phyloP scores from a whole-genome alignment of 2,113 vertebrate genomes.

The Phodopus roborovskii region DNA sequence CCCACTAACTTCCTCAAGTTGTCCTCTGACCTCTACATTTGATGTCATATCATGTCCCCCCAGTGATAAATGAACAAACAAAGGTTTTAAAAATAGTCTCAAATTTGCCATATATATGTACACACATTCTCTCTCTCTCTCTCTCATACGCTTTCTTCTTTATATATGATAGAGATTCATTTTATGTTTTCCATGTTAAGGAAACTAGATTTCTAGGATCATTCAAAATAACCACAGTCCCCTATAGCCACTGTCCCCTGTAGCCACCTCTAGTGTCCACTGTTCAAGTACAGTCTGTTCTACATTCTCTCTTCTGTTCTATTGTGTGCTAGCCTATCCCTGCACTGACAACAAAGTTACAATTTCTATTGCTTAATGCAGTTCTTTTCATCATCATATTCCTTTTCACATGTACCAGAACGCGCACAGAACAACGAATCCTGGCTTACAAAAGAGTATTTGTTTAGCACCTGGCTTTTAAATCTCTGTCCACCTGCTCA shows the following conservation, averaged over 20 bases:
- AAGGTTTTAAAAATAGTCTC: neutral
- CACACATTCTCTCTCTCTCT: too few relatives aligned
- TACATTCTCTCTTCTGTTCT: neutral
- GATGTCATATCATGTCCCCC: too few relatives aligned
- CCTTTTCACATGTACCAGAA: neutral
- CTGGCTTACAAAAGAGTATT: neutral
- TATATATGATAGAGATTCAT: neutral
- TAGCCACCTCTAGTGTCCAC: neutral
- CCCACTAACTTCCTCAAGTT: too few relatives aligned
- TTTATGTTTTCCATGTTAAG: neutral
- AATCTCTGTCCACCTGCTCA: neutral
- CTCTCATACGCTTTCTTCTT: conserved; percentile 6
- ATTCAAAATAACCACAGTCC: neutral
- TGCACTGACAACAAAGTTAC: neutral
- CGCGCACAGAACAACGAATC: neutral
- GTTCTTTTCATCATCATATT: neutral
- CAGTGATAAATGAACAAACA: too few relatives aligned
- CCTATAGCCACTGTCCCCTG: neutral
- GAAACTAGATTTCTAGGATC: neutral
- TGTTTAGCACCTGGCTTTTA: neutral
- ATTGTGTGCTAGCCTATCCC: neutral
- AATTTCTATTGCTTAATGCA: neutral
- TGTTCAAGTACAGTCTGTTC: neutral
- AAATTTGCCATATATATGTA: neutral
- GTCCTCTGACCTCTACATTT: neutral